phyloP scores from a whole-genome alignment of 2,888 invertebrate species.

The Epinotia ramella region DNA sequence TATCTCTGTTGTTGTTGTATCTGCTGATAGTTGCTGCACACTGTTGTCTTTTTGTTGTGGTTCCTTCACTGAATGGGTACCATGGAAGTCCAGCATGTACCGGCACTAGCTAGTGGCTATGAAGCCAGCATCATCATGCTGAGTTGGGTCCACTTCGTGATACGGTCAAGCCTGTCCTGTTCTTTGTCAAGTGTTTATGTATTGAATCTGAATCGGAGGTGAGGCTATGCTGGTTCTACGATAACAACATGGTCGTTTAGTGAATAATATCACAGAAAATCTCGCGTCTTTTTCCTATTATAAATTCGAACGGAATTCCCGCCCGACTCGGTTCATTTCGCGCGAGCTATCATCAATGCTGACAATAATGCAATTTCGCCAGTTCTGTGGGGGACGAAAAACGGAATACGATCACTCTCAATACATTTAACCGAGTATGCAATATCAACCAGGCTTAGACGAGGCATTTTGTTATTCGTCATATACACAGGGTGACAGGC shows the following conservation, averaged over 20 bases:
- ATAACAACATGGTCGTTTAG: not conserved
- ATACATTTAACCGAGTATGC: constrained; percentile 26
- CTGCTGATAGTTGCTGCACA: no score
- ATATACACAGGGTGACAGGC: not conserved
- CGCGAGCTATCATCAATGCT: constrained; percentile 33
- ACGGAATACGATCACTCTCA: constrained; percentile 31
- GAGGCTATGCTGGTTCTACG: not conserved
- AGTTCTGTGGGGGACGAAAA: constrained; percentile 25
- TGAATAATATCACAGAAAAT: not conserved
- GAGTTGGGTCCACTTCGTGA: no score
- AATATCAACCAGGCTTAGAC: not conserved
- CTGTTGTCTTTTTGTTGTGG: no score
- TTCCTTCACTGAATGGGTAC: no score
- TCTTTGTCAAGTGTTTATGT: no score
- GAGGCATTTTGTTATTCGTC: not conserved
- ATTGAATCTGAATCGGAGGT: not conserved
- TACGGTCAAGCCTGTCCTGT: no score
- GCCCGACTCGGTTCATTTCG: constrained; percentile 29
- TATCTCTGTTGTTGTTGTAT: no score
- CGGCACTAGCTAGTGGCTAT: no score
- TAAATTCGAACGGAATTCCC: constrained; percentile 23
- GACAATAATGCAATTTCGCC: constrained; percentile 38
- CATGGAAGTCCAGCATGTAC: no score
- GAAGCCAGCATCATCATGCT: no score
- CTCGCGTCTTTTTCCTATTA: constrained; percentile 14